Percentiles rank a stretch among this genome's conserved stretches.
Evolutionary conservation across 2,113 vertebrate species (phyloP).

Genomic region (Hemiprocne comata): DNA sequence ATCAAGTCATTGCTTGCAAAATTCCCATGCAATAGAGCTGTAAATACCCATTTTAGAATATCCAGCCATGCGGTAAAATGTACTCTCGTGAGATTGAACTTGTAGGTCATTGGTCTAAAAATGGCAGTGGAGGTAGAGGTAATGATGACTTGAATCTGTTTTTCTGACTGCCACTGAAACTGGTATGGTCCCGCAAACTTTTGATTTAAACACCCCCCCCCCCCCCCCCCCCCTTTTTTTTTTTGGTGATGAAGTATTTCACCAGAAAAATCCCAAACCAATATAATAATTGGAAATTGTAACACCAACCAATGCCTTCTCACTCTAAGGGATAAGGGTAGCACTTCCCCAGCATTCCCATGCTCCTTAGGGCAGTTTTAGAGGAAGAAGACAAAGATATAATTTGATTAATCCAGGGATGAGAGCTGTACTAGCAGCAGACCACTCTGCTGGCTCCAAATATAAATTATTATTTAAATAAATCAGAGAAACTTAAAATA

Average conservation of each 20-base stretch:
- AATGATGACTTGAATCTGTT: not conserved
- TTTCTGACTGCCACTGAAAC: not conserved
- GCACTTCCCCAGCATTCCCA: not conserved
- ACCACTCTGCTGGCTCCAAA: not conserved
- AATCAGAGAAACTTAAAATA: constrained; percentile 16
- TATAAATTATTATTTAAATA: constrained; percentile 24
- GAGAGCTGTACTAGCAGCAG: not conserved
- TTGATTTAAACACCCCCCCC: too few species aligned
- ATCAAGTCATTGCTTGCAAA: not conserved
- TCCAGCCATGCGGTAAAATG: not conserved
- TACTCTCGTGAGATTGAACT: not conserved
- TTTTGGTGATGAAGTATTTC: not conserved
- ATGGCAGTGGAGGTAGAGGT: not conserved
- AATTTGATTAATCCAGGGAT: not conserved
- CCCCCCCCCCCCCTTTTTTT: too few species aligned
- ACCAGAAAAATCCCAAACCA: not conserved
- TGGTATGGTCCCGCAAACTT: not conserved
- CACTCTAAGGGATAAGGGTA: not conserved
- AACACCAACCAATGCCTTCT: not conserved
- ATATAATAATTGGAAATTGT: not conserved
- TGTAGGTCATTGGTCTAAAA: not conserved
- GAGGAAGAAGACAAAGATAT: not conserved
- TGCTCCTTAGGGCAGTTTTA: not conserved
- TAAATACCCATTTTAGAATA: not conserved
- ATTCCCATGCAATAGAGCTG: not conserved